Evolutionary conservation across 92 coral and sea anemone species (phyloP).

Genomic region (Desmophyllum pertusum): DNA sequence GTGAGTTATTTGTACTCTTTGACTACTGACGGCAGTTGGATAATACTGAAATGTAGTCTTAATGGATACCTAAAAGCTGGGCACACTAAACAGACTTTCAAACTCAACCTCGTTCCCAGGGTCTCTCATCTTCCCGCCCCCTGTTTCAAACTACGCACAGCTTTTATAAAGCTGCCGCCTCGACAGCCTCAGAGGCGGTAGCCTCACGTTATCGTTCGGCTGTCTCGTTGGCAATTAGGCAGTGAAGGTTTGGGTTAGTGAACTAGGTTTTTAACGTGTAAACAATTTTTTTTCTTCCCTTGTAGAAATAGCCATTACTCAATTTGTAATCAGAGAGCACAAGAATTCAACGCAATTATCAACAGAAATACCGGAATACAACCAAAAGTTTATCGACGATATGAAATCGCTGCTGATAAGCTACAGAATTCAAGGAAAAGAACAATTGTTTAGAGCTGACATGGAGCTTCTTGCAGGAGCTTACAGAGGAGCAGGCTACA

Average conservation of each 20-base stretch:
- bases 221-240: too few species aligned
- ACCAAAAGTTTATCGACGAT: slow-evolving; percentile 62
- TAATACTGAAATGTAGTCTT: too few species aligned
- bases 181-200: too few species aligned
- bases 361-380: slow-evolving; percentile 62
- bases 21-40: too few species aligned
- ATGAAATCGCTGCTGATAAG: slow-evolving; percentile 66
- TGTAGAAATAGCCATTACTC: slow-evolving; percentile 77
- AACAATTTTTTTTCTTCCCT: slow-evolving; percentile 9
- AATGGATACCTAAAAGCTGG: too few species aligned
- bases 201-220: too few species aligned
- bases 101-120: too few species aligned
- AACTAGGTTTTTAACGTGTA: neutral
- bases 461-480: slow-evolving; percentile 67
- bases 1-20: too few species aligned
- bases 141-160: too few species aligned
- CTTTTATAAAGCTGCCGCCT: too few species aligned
- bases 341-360: slow-evolving; percentile 41
- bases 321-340: slow-evolving; percentile 66
- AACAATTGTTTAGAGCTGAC: slow-evolving; percentile 57
- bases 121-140: too few species aligned
- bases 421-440: slow-evolving; percentile 72
- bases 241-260: neutral
- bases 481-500: slow-evolving; percentile 73
- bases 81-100: too few species aligned